Percentiles rank a stretch among this genome's conserved stretches.
These are phyloP conservation scores for Sternotherus odoratus DNA, from an alignment of 2,797 vertebrate species.

Conservation along the genomic window DNA sequence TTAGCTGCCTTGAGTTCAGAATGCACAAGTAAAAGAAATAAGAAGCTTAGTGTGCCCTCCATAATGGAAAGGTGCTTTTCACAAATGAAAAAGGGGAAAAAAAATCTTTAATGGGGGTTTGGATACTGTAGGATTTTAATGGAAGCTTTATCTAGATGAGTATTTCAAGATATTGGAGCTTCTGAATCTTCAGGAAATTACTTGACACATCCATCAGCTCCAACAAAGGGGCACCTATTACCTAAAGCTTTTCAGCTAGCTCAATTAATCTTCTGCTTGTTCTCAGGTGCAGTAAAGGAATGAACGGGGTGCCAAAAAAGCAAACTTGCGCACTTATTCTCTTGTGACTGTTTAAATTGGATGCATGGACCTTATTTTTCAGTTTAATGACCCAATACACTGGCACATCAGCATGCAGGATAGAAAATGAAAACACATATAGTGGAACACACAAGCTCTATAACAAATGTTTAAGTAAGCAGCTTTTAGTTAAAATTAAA, in stretches of 20 bases:
- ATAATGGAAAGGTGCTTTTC: background rate
- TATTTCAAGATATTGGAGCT: background rate
- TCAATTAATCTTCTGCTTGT: background rate
- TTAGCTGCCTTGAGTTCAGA: background rate
- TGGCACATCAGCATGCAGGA: background rate
- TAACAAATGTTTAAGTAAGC: constrained; percentile 5
- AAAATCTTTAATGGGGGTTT: background rate
- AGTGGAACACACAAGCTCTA: background rate
- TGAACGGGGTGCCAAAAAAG: background rate
- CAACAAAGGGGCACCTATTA: background rate
- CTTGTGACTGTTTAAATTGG: background rate
- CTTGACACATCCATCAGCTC: background rate
- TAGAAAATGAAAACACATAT: background rate
- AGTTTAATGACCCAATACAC: background rate
- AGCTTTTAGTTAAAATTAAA: constrained; percentile 30
- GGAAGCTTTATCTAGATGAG: background rate
- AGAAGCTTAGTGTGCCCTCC: background rate
- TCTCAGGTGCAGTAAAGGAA: background rate
- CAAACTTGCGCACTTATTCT: background rate
- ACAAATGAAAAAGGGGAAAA: background rate
- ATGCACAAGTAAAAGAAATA: background rate
- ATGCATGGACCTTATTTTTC: background rate
- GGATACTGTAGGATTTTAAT: background rate
- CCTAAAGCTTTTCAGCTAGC: background rate
- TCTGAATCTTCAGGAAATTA: background rate